Percentiles rank a stretch among this genome's conserved stretches.
Evolutionary conservation across 2,113 vertebrate species (phyloP).

Genomic region (Mionectes macconnelli): DNA sequence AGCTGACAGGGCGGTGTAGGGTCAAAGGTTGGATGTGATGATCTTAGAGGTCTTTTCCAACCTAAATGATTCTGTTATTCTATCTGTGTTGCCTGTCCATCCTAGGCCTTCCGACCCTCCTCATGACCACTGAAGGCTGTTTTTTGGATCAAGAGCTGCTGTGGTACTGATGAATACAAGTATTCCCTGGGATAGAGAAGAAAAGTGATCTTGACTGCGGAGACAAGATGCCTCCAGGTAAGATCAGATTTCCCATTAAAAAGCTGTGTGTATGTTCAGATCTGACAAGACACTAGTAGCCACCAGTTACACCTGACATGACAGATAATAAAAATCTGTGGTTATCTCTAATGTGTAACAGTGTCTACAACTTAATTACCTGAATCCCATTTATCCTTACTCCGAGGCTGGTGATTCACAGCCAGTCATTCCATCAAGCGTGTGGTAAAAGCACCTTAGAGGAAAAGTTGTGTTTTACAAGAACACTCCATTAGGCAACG

Average conservation of each 20-base stretch:
- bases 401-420: not conserved
- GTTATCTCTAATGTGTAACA: not conserved
- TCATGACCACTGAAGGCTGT: not conserved
- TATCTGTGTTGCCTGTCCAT: accelerated
- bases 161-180: not conserved
- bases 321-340: not conserved
- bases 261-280: not conserved
- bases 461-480: not conserved
- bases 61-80: too few species aligned
- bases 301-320: not conserved
- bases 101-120: not conserved
- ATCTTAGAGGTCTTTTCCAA: not conserved
- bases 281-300: not conserved
- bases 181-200: not conserved
- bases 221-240: not conserved
- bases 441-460: not conserved
- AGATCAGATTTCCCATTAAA: not conserved
- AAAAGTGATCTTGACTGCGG: not conserved
- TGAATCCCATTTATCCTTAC: not conserved
- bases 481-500: not conserved
- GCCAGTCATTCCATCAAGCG: not conserved
- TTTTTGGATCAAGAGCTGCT: not conserved
- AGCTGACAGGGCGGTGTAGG: not conserved
- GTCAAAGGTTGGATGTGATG: not conserved
- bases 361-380: not conserved